Evolutionary conservation across 2,888 invertebrate genomes (phyloP), one percentile per base, ranked within the genome.

Genomic region (Melieria picta): DNA sequence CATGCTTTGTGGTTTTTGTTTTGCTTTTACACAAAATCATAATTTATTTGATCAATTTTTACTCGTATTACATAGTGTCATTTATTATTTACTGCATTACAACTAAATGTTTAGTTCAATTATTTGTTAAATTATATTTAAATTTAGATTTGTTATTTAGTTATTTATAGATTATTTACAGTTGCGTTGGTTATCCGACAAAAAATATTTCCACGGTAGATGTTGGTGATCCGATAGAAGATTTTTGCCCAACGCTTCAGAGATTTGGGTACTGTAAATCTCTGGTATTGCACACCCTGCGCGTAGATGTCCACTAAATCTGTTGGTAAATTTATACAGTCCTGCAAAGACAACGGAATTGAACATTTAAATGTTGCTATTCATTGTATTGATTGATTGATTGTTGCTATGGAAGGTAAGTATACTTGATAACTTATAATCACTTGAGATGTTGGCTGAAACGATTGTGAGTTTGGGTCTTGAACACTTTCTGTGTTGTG

Each of bases 221-320:
- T 67, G 61, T 61, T 69, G 58, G 52, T 61, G 66, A 69, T 68
- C 65, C 42, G 71, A 65, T 45, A 65, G 69, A 61, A 65, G 48
- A 42, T 73, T 76, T 76, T 77, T 77, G 79, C 79, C 81, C 85
- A 84, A 83, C 79, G 82, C 79, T 72, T 73, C 77, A 84, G 86
- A 85, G 86, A 86, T 82, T 84, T 84, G 86, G 86, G 86, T 86
- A 86, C 86, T 77, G 77, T 73, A 79, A 83, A 85, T 85, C 85
- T 84, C 85, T 84, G 76, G 77, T 75, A 79, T 79, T 78, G 83
- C 83, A 85, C 86, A 86, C 86, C 86, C 86, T 86, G 86, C 86
- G 86, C 84, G 86, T 86, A 82, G 86, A 86, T 86, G 86, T 84
- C 86, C 86, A 86, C 86, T 81, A 82, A 80, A 79, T 76, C 68